phyloP scores from a whole-genome alignment of 1,140 invertebrate species.

The Stratiolaelaps scimitus region DNA sequence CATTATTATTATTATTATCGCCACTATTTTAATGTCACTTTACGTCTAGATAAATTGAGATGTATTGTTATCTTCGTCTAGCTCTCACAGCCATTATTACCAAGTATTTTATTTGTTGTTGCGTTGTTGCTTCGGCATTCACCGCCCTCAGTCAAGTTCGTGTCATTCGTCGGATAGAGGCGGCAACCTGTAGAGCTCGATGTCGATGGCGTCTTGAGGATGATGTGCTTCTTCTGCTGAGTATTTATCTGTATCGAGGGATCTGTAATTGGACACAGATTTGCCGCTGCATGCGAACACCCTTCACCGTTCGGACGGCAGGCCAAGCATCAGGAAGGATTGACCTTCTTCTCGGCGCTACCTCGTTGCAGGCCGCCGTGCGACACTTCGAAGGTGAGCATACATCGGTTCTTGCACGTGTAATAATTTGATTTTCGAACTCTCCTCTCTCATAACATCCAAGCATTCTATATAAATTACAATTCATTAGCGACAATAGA shows the following conservation, averaged over 20 bases:
- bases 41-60: too few species aligned
- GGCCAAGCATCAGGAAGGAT: not conserved
- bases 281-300: not conserved
- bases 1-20: too few species aligned
- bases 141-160: not conserved
- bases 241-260: conserved; percentile 10
- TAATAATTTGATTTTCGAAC: too few species aligned
- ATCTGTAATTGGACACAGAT: not conserved
- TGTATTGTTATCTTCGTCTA: too few species aligned
- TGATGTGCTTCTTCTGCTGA: conserved; percentile 1
- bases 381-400: not conserved
- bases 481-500: too few species aligned
- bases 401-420: too few species aligned
- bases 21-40: too few species aligned
- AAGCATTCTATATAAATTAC: too few species aligned
- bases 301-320: not conserved
- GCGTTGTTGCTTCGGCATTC: not conserved
- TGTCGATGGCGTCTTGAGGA: not conserved
- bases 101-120: too few species aligned
- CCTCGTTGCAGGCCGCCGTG: not conserved
- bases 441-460: too few species aligned
- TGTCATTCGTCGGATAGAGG: not conserved
- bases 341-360: not conserved
- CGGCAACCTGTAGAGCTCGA: not conserved
- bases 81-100: too few species aligned